These are phyloP conservation scores for Drosophila eugracilis DNA, from an alignment of 1,140 invertebrate genomes.

Conservation along the genomic window DNA sequence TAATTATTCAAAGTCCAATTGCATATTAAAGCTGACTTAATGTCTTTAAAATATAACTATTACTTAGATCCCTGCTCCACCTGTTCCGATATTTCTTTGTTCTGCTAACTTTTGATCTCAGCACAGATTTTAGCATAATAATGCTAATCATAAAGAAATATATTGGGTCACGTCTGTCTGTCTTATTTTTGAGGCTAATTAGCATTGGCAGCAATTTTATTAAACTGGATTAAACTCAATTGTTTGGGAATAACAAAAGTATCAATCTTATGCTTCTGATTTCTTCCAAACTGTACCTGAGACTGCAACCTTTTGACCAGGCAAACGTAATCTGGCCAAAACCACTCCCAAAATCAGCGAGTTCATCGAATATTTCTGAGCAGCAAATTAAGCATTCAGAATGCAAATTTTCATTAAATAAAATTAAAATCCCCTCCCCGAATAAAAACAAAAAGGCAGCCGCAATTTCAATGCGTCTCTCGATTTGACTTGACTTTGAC, in stretches of 20 bases:
- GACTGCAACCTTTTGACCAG: slow-evolving; percentile 60
- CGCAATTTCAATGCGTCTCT: slow-evolving; percentile 46
- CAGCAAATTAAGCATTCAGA: slow-evolving; percentile 73
- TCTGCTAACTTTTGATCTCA: background rate
- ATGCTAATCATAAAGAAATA: slow-evolving; percentile 11
- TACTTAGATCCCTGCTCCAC: background rate
- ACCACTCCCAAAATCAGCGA: slow-evolving; percentile 27
- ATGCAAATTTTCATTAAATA: slow-evolving; percentile 78
- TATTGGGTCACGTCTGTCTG: background rate
- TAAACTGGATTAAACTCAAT: slow-evolving; percentile 21
- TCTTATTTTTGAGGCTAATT: slow-evolving; percentile 19
- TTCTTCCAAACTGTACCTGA: slow-evolving; percentile 44
- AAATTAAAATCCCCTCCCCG: slow-evolving; percentile 49
- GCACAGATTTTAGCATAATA: slow-evolving; percentile 15
- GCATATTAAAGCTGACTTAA: background rate
- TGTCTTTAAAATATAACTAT: slow-evolving; percentile 4
- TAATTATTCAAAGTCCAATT: background rate
- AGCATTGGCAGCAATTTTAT: slow-evolving; percentile 5
- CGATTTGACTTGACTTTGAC: slow-evolving; percentile 68
- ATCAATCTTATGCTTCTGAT: background rate
- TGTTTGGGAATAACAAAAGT: background rate
- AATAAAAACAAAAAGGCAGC: slow-evolving; percentile 26
- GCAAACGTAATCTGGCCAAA: slow-evolving; percentile 18
- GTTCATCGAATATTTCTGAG: slow-evolving; percentile 13
- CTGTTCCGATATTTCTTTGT: background rate